Evolutionary conservation across 2,113 vertebrate species (phyloP), one percentile per base, ranked within the genome.

Genomic region (Pelmatolapia mariae): DNA sequence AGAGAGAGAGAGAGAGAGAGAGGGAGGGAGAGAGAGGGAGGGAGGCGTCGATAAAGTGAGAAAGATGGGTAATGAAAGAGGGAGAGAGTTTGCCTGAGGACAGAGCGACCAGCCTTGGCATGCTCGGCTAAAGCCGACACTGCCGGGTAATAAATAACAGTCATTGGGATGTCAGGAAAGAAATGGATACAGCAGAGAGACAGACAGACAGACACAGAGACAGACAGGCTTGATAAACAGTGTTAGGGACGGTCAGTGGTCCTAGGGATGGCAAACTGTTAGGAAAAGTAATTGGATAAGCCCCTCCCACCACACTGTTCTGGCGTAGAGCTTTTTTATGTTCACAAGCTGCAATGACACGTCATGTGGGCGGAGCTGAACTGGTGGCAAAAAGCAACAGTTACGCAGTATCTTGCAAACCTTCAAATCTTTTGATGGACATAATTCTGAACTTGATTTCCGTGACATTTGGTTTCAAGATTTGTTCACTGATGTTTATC

Each of bases 131-230:
- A 53, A 91, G 80, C 91, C 47, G 82, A 61, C 87, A 84, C 85
- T 90, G 71, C 57, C 61, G 93, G 87, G 85, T 91, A 85, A 83
- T 91, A 91, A 91, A 90, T 90, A 87, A 90, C 78, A 66, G 36
- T 47, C 82, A 68, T 43, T 47, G 53, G 47, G 68, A 47, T 87
- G 82, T 81, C 80, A 53, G 36, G 18, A 12, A 54, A 43, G 76
- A 29, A 40, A 26, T 8, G 31, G 84, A 68, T 33, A 50, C 40
- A 61, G 57, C 61, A 63, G 31, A 53, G 10, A 47, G 38, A 61
- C 82, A 84, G 88, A 81, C 88, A 57, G 53, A 43, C 84, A 52
- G 19, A 80, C 78, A 85, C 82, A 85, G 47, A 18, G n/a, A 19
- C 22, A 13, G 10, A 68, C 24, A 52, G 36, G 31, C 45, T 38